Percentiles rank a stretch among this genome's conserved stretches.
phyloP scores from a whole-genome alignment of 2,888 invertebrate genomes.

The Sylvicola cinctus region DNA sequence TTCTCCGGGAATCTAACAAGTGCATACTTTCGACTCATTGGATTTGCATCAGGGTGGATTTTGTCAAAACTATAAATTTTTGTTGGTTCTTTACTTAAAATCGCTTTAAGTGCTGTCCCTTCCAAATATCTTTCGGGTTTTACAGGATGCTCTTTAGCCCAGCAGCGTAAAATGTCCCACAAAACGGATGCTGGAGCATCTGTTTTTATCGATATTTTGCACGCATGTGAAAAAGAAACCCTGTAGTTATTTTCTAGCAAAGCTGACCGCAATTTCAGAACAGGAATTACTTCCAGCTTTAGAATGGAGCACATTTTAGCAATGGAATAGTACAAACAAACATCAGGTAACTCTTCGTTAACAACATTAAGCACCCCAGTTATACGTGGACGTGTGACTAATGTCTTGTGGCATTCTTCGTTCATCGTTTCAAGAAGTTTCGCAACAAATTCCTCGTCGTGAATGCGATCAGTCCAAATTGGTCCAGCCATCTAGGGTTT shows the following conservation, averaged over 20 bases:
- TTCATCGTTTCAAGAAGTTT: conserved; percentile 34
- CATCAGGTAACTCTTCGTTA: conserved; percentile 60
- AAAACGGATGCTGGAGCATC: conserved; percentile 66
- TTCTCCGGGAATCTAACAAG: conserved; percentile 69
- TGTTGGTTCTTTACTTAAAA: conserved; percentile 32
- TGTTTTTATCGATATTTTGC: conserved; percentile 77
- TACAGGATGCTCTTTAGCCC: conserved; percentile 49
- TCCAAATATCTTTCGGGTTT: conserved; percentile 34
- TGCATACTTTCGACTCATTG: conserved; percentile 48
- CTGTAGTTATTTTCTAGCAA: conserved; percentile 72
- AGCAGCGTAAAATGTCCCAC: conserved; percentile 81
- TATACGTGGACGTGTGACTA: conserved; percentile 54
- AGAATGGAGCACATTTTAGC: conserved; percentile 56
- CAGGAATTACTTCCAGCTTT: conserved; percentile 48
- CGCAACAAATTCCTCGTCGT: conserved; percentile 55
- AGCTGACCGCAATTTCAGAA: conserved; percentile 59
- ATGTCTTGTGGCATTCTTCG: conserved; percentile 22
- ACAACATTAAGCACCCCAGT: conserved; percentile 64
- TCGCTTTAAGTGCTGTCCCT: conserved; percentile 21
- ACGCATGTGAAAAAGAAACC: conserved; percentile 84
- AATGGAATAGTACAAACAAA: conserved; percentile 71
- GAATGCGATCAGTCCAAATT: conserved; percentile 78
- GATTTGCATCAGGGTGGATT: conserved; percentile 47
- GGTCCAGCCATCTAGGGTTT: conserved; percentile 65
- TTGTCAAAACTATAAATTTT: conserved; percentile 26